Conservation (phyloP, 2,888 invertebrate genomes). For the Timema cristinae region DNA sequence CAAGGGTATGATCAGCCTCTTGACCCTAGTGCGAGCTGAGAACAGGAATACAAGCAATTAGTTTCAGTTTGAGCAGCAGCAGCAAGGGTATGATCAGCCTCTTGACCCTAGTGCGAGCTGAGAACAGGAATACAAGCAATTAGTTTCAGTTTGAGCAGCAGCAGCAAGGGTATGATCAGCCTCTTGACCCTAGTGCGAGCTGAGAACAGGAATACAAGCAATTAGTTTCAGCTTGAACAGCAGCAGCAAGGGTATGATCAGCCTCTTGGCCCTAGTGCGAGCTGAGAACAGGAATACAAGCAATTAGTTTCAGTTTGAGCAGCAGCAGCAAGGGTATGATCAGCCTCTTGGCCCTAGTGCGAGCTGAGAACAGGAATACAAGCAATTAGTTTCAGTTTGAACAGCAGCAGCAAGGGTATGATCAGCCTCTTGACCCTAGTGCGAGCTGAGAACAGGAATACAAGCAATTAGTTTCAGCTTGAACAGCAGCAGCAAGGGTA, state of each 20-base stretch:
- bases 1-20: conserved; percentile 58
- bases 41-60: too few species aligned
- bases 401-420: conserved; percentile 57
- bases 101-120: conserved; percentile 47
- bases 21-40: conserved; percentile 45
- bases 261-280: conserved; percentile 49
- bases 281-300: conserved; percentile 39
- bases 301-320: conserved; percentile 60
- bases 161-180: conserved; percentile 57
- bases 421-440: conserved; percentile 53
- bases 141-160: conserved; percentile 60
- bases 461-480: conserved; percentile 63
- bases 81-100: conserved; percentile 59
- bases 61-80: conserved; percentile 58
- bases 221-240: conserved; percentile 60
- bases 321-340: conserved; percentile 59
- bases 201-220: conserved; percentile 38
- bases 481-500: conserved; percentile 59
- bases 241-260: conserved; percentile 59
- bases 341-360: conserved; percentile 51
- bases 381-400: conserved; percentile 63
- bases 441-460: conserved; percentile 39
- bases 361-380: conserved; percentile 39
- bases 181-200: conserved; percentile 49
- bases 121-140: too few species aligned